Evolutionary conservation across 30 jellyfish, hydroid and myxozoan genomes (phyloP), one percentile per base, ranked within the genome.

Genomic region (Hydractinia symbiolongicarpus): DNA sequence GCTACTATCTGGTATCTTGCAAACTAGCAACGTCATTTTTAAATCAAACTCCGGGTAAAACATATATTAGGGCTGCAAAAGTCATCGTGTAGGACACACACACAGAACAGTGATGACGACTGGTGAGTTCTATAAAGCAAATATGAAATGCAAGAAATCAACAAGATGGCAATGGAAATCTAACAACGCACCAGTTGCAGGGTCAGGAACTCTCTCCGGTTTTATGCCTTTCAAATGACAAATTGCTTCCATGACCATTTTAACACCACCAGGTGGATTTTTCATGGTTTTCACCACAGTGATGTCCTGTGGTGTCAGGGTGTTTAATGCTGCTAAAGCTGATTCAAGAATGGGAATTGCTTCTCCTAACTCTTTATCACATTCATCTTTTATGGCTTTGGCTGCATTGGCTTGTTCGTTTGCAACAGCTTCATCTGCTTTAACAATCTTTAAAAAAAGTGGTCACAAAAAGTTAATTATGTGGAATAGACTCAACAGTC

Each of bases 321-420:
- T 94, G 70, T 94, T 91, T 15, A 94, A 86, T 5, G 99, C 99
- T 58, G 96, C 82, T 78, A 94, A 67, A 8, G 97, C 97, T 61
- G 97, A 89, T 79, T 88, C 97, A 19, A 93, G 83, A 66, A 94
- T 88, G 4, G 99, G 99, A 79, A 94, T 73, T 8, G 99, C 99
- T 78, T 94, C 99, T 9, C 96, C 99, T 57, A 94, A 79, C 76
- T 94, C 97, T 54, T 84, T 82, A 74, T 94, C 97, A 71, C 99
- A 94, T 77, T 94, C 99, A 81, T 94, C 99, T 83, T 94, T 94
- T 55, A 94, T 94, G 6, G 95, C 96, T 82, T 94, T 93, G n/a
- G 99, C 99, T 53, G 99, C 99, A n/a, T 88, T 79, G n/a, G 99
- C 99, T 88, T 94, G 99, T 62, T 84, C 96, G 76, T 94, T 88